Conservation (phyloP, 2,888 invertebrate species). For the Thymelicus acteon region DNA sequence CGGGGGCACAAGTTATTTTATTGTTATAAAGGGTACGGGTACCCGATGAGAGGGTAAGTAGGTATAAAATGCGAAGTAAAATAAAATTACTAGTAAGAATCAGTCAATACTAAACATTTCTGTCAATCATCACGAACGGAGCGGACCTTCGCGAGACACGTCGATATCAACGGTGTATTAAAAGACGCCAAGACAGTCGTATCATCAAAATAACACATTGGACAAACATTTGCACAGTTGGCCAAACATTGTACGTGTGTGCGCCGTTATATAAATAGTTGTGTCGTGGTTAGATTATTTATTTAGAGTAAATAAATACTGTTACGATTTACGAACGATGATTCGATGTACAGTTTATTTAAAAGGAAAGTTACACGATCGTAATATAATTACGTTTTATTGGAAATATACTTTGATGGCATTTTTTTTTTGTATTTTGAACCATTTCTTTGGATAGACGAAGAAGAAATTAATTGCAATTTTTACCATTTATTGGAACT, state of each 20-base stretch:
- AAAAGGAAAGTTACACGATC: background rate
- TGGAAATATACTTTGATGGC: too few species aligned
- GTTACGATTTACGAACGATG: constrained; percentile 14
- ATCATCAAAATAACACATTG: constrained; percentile 47
- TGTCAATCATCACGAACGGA: constrained; percentile 24
- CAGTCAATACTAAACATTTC: constrained; percentile 25
- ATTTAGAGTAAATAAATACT: constrained; percentile 32
- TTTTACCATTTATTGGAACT: too few species aligned
- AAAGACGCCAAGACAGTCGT: constrained; percentile 39
- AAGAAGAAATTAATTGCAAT: too few species aligned
- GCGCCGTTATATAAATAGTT: constrained; percentile 28
- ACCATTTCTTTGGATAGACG: too few species aligned
- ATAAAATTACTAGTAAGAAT: background rate
- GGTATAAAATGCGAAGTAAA: background rate
- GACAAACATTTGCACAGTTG: constrained; percentile 39
- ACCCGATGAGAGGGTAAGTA: too few species aligned
- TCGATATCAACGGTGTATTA: constrained; percentile 39
- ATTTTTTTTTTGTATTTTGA: too few species aligned
- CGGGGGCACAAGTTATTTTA: too few species aligned
- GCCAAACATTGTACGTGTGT: constrained; percentile 22
- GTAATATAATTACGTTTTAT: background rate
- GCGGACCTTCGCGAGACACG: constrained; percentile 33
- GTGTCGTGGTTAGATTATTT: constrained; percentile 33
- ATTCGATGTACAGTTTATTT: constrained; percentile 4
- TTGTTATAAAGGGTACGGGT: too few species aligned